Base-by-base conservation (phyloP, 1,140 invertebrate species). In the Diorhabda elongata region DNA sequence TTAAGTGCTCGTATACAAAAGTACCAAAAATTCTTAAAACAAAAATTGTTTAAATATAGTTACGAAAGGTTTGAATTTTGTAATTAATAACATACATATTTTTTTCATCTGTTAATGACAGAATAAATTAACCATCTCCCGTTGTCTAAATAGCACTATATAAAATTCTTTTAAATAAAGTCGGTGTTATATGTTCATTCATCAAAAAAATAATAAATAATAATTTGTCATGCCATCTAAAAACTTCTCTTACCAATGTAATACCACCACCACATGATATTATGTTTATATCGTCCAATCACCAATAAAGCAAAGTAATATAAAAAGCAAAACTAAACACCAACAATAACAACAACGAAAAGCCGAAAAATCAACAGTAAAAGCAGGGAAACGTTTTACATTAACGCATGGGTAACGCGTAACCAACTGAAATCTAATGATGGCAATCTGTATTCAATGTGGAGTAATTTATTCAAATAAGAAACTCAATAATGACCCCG, bases 191-290 rank as follows among this genome's bases (percentile, higher is more conserved):
- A 56, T 7, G 2, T 56, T 56, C 11, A 11, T 56, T 56, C 52
- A 58, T 58, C 7, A 5, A 8, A 58, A 58, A 58, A 58, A 58
- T 26, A 11, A 58, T 58, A 11, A 9, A 58, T 58, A 58, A 26
- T 26, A 58, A 9, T 61, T 61, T 9, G 52, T 11, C 63, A 64
- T 64, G 63, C 63, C 45, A 58, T 42, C 65, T 66, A 66, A 62
- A 43, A 52, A 47, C 56, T 6, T 56, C 44, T 64, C 73, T 77
- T 76, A 76, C 75, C 76, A 64, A 73, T 65, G 72, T 71, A 67
- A 71, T 74, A 77, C 74, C 73, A 75, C 73, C 76, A 77, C 76
- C 76, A 76, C 73, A 73, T 74, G 43, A 58, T 63, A 60, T 44
- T 56, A 56, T 44, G 59, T 61, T 56, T 61, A 43, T 64, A 44